Evolutionary conservation across 2,797 vertebrate genomes (phyloP).

Genomic region (Pelochelys cantorii): DNA sequence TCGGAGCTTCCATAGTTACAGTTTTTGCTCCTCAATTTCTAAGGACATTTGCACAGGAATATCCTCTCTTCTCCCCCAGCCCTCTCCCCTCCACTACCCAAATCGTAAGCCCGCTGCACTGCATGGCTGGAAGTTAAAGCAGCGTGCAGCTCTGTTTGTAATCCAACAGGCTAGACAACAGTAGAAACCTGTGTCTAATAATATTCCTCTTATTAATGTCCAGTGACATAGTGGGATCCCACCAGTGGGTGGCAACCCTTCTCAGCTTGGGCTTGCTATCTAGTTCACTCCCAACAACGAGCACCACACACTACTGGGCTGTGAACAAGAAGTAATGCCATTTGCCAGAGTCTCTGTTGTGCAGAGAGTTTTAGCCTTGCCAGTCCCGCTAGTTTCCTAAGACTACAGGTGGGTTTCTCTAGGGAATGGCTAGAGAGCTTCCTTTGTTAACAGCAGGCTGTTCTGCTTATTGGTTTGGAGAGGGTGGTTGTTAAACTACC

Average conservation of each 20-base stretch:
- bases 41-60: slow-evolving; percentile 35
- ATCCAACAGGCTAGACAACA: not conserved
- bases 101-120: not conserved
- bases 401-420: not conserved
- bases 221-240: not conserved
- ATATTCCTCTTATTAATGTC: not conserved
- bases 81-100: not conserved
- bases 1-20: not conserved
- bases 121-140: slow-evolving; percentile 8
- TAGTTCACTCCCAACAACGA: not conserved
- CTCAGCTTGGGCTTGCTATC: not conserved
- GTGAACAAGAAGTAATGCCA: not conserved
- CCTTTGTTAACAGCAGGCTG: slow-evolving; percentile 15
- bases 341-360: rapidly evolving
- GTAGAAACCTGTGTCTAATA: slow-evolving; percentile 20
- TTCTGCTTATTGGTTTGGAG: not conserved
- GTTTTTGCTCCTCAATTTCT: slow-evolving; percentile 23
- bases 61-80: not conserved
- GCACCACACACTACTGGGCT: not conserved
- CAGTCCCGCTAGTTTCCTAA: not conserved
- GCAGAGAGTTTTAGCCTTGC: not conserved
- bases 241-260: not conserved
- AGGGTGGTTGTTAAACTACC: not conserved
- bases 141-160: not conserved
- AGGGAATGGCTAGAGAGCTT: rapidly evolving